A percentile compares a stretch with the other conserved stretches of the same genome.
Conservation (phyloP, 2,797 vertebrate genomes). For the Apogon talboti region DNA sequence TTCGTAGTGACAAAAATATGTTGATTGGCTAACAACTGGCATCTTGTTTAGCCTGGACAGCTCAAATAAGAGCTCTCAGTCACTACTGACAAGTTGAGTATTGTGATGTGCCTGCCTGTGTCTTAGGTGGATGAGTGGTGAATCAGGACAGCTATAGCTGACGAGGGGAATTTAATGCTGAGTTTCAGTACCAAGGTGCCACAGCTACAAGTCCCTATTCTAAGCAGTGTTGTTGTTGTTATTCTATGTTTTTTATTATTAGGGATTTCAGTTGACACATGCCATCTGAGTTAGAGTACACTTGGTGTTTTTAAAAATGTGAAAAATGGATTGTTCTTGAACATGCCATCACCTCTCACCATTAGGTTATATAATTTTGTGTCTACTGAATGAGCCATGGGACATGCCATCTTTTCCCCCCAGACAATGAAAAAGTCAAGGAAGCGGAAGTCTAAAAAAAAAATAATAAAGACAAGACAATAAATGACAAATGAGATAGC, state of each 20-base stretch:
- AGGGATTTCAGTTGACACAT: neutral
- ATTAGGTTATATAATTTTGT: neutral
- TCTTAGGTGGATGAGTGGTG: constrained; percentile 51
- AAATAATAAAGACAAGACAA: too few relatives aligned
- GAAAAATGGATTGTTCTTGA: neutral
- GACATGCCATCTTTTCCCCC: neutral
- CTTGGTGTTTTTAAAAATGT: constrained; percentile 9
- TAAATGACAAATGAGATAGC: constrained; percentile 5
- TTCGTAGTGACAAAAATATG: constrained; percentile 65
- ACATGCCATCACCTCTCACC: constrained; percentile 3
- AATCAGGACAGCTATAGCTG: constrained; percentile 56
- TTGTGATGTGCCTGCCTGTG: constrained; percentile 65
- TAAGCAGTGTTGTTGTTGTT: constrained; percentile 4
- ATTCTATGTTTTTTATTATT: neutral
- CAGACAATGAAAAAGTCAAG: too few relatives aligned
- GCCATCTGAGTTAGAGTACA: neutral
- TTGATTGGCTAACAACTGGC: constrained; percentile 78
- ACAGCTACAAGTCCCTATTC: neutral
- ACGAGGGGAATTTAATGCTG: constrained; percentile 57
- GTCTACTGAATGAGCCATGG: neutral
- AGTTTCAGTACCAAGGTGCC: constrained; percentile 18
- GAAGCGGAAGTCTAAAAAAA: too few relatives aligned
- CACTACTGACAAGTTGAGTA: constrained; percentile 71
- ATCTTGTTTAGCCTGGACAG: constrained; percentile 74
- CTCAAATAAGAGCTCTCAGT: constrained; percentile 73